These are phyloP conservation scores for Drosophila truncata DNA, from an alignment of 1,140 invertebrate species.

Conservation along the genomic window DNA sequence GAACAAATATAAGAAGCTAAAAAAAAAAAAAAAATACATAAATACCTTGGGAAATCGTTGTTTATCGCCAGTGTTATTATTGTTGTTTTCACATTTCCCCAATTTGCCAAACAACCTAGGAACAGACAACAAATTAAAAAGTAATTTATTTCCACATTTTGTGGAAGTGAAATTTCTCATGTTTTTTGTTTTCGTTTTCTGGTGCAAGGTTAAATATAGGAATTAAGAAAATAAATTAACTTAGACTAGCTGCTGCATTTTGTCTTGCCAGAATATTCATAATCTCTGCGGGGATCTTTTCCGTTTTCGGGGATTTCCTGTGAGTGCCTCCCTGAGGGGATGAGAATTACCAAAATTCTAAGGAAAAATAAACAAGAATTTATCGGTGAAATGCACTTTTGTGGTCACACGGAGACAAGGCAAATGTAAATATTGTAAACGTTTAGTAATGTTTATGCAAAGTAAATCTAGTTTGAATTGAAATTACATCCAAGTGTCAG, in stretches of 20 bases:
- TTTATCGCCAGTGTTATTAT: constrained; percentile 5
- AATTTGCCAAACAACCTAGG: constrained; percentile 38
- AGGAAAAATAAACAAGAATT: constrained; percentile 13
- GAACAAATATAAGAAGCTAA: constrained; percentile 33
- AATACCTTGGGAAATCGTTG: constrained; percentile 31
- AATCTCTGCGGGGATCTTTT: constrained; percentile 23
- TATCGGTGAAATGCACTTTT: neutral
- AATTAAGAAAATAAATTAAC: constrained; percentile 36
- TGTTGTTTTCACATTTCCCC: constrained; percentile 34
- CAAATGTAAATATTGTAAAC: constrained; percentile 4
- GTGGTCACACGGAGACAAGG: neutral
- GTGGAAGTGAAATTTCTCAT: constrained; percentile 37
- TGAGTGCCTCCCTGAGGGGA: constrained; percentile 5
- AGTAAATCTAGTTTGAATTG: neutral
- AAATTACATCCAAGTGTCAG: constrained; percentile 9
- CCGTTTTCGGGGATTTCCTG: constrained; percentile 30
- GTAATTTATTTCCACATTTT: constrained; percentile 42
- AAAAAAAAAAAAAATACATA: constrained; percentile 1
- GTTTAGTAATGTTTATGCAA: neutral
- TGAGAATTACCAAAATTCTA: neutral
- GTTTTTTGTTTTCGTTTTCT: neutral
- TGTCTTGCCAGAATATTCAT: constrained; percentile 5
- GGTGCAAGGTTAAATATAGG: constrained; percentile 19
- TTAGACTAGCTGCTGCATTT: constrained; percentile 18
- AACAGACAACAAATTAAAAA: constrained; percentile 39